phyloP scores from a whole-genome alignment of 2,888 invertebrate species.

The Torymus aiolomorphi region DNA sequence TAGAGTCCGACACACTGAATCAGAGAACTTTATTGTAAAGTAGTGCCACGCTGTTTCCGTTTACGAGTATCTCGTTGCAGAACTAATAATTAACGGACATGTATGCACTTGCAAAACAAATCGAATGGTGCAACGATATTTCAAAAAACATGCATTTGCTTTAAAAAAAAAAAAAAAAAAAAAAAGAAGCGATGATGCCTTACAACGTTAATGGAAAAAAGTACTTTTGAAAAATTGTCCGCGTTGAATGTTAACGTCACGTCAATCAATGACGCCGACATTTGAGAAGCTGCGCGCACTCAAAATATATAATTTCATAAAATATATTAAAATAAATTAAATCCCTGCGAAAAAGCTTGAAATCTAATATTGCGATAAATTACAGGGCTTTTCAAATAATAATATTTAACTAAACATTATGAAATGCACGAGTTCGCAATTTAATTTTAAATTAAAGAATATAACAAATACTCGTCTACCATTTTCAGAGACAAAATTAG shows the following conservation, averaged over 20 bases:
- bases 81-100: slow-evolving; percentile 7
- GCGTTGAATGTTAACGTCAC: slow-evolving; percentile 37
- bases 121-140: neutral
- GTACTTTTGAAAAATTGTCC: slow-evolving; percentile 47
- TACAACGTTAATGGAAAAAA: slow-evolving; percentile 42
- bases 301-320: slow-evolving; percentile 47
- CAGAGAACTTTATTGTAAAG: slow-evolving; percentile 34
- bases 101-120: neutral
- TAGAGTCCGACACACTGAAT: slow-evolving; percentile 1
- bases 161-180: neutral
- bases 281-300: slow-evolving; percentile 26
- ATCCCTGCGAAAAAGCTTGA: neutral
- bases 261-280: slow-evolving; percentile 52
- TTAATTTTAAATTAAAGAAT: slow-evolving; percentile 51
- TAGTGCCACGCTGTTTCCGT: slow-evolving; percentile 4
- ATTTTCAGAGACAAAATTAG: slow-evolving; percentile 56
- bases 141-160: neutral
- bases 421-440: slow-evolving; percentile 12
- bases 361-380: slow-evolving; percentile 4
- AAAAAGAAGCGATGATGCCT: slow-evolving; percentile 22
- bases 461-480: slow-evolving; percentile 48
- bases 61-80: slow-evolving; percentile 19
- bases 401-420: slow-evolving; percentile 12
- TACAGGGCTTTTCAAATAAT: slow-evolving; percentile 13
- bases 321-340: slow-evolving; percentile 36